Evolutionary conservation across 2,113 vertebrate species (phyloP).

Genomic region (Poecilia latipinna): DNA sequence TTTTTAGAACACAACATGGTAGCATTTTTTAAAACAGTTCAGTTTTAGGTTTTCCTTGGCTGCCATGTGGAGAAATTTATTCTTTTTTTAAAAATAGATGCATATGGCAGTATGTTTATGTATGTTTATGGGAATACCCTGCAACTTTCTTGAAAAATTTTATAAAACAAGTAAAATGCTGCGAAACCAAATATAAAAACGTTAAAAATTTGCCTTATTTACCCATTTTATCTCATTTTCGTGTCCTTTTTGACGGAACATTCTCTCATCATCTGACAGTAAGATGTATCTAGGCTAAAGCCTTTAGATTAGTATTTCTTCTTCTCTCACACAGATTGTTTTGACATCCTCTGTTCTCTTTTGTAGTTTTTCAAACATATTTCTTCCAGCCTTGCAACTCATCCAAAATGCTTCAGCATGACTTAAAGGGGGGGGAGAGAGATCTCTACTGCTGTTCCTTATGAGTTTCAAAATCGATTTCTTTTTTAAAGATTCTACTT

Average conservation of each 20-base stretch:
- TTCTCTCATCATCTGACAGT: neutral
- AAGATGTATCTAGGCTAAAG: conserved; percentile 38
- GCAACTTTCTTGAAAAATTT: neutral
- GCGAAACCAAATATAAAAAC: conserved; percentile 14
- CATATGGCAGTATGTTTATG: conserved; percentile 7
- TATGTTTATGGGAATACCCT: neutral
- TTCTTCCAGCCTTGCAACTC: conserved; percentile 53
- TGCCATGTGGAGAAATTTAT: too few species aligned
- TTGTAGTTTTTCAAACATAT: conserved; percentile 56
- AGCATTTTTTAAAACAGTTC: too few species aligned
- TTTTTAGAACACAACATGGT: too few species aligned
- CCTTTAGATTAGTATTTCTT: conserved; percentile 24
- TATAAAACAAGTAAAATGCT: conserved; percentile 11
- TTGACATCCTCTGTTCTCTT: conserved; percentile 58
- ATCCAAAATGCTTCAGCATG: conserved; percentile 59
- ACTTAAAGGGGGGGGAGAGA: conserved; percentile 55
- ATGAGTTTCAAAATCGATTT: conserved; percentile 73
- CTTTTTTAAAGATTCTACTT: conserved; percentile 65
- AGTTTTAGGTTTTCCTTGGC: too few species aligned
- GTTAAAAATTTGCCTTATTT: conserved; percentile 36
- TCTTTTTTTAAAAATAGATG: neutral
- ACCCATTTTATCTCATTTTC: conserved; percentile 5
- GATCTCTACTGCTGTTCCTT: conserved; percentile 68
- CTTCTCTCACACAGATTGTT: conserved; percentile 54
- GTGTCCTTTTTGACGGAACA: conserved; percentile 15